A percentile compares a stretch with the other conserved stretches of the same genome.
Evolutionary conservation across 2,113 vertebrate genomes (phyloP).

Genomic region (Cyphomyrus discorhynchus): DNA sequence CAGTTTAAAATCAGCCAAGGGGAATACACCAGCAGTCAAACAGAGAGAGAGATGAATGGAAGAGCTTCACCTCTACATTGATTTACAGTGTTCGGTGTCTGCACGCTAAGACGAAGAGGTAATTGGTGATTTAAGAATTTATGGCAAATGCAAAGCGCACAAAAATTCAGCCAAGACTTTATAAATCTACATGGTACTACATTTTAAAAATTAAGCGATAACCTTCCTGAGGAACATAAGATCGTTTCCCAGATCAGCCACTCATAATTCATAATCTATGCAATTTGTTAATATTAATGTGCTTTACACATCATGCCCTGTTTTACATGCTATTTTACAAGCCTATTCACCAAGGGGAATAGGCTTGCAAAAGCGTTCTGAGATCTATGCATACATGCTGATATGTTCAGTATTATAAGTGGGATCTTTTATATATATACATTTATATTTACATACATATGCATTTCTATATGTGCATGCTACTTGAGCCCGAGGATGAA

Average conservation of each 20-base stretch:
- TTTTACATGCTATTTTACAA: neutral
- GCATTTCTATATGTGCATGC: neutral
- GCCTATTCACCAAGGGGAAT: neutral
- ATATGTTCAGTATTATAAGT: neutral
- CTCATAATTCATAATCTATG: conserved; percentile 2
- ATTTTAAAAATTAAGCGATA: neutral
- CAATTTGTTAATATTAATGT: neutral
- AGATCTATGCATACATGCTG: neutral
- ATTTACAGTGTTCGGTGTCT: neutral
- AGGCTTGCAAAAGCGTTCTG: neutral
- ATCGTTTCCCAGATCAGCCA: neutral
- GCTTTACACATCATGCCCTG: neutral
- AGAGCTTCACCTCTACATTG: neutral
- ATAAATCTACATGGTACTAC: neutral
- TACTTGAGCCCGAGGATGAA: neutral
- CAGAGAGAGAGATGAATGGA: neutral
- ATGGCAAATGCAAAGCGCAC: neutral
- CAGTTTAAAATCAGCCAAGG: neutral
- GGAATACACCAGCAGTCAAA: neutral
- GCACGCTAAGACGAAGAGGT: neutral
- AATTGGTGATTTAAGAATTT: neutral
- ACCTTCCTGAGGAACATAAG: neutral
- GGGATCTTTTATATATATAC: neutral
- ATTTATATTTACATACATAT: neutral
- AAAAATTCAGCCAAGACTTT: neutral